Base-by-base conservation (phyloP, 2,113 vertebrate species). In the Nanorana parkeri region DNA sequence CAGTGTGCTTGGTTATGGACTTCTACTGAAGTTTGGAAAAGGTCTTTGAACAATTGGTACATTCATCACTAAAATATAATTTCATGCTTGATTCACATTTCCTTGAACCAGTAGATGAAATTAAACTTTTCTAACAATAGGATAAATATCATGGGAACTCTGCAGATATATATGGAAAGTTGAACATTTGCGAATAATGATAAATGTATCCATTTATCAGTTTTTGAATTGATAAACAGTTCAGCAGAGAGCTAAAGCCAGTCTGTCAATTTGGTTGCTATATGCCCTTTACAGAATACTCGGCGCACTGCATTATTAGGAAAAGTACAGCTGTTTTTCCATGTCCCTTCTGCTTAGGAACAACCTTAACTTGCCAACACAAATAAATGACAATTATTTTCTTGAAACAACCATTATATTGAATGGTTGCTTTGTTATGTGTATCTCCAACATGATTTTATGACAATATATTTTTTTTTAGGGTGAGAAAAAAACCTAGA, bases 51-150 rank as follows among this genome's bases (percentile, higher is more conserved):
- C 77, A 85, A 89, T 77, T 79, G 24, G 85, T 67, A 72, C 78
- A 83, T 86, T 86, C 81, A 88, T 86, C 83, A 83, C 55, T 74
- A 64, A 75, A 83, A 83, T 76, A 76, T 76, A 75, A 83, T 83
- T 67, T 76, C 63, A 83, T 60, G 72, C 71, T 68, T 68, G 63
- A 68, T 56, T 54, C 65, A 24, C 16, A 83, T 76, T 83, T 83
- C 72, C 80, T 82, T 82, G 63, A 68, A 83, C 54, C 72, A 83
- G 51, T 54, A 74, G 60, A 81, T 81, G 60, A 58, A 66, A 74
- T 76, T 58, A 56, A 83, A 83, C 17, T 67, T 76, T 68, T 67
- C 23, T 68, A 66, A 32, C 28, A 76, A 32, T 83, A 64, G 64
- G 16, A 56, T 68, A 76, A 68, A 76, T 76, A 56, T 74, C 80